A percentile compares a stretch with the other conserved stretches of the same genome.
Evolutionary conservation across 2,888 invertebrate species (phyloP).

Genomic region (Noctua pronuba): DNA sequence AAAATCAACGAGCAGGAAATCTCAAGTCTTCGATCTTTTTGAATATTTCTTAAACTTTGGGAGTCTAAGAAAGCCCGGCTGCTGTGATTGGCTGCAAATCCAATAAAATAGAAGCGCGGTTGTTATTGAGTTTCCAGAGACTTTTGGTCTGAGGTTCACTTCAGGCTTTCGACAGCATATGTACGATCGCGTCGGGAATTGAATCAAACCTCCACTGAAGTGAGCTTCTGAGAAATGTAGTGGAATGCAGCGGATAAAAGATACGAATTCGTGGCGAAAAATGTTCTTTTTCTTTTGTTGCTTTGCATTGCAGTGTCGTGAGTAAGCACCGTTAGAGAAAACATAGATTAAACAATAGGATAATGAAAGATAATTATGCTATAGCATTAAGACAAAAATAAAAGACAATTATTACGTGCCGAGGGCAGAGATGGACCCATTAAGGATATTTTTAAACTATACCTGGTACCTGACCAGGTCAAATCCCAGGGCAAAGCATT

Average conservation of each 20-base stretch:
- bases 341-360: not conserved
- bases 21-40: not conserved
- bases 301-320: not conserved
- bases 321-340: not conserved
- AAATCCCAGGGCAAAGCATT: not conserved
- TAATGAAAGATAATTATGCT: not conserved
- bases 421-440: not conserved
- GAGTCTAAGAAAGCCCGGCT: not conserved
- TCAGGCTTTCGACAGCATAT: slow-evolving; percentile 17
- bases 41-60: slow-evolving; percentile 4
- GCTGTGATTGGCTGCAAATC: slow-evolving; percentile 29
- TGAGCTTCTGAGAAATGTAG: not conserved
- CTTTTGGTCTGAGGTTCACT: slow-evolving; percentile 1
- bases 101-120: slow-evolving; percentile 39
- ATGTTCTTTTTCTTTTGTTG: slow-evolving; percentile 14
- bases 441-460: not conserved
- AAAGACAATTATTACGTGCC: not conserved
- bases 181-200: slow-evolving; percentile 27
- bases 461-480: too few relatives aligned
- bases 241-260: not conserved
- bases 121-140: slow-evolving; percentile 33
- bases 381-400: not conserved
- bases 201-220: slow-evolving; percentile 31
- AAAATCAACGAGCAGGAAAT: not conserved
- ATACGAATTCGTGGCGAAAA: slow-evolving; percentile 1